Evolutionary conservation across 2,797 vertebrate species (phyloP).

Genomic region (Anolis apletophallus): DNA sequence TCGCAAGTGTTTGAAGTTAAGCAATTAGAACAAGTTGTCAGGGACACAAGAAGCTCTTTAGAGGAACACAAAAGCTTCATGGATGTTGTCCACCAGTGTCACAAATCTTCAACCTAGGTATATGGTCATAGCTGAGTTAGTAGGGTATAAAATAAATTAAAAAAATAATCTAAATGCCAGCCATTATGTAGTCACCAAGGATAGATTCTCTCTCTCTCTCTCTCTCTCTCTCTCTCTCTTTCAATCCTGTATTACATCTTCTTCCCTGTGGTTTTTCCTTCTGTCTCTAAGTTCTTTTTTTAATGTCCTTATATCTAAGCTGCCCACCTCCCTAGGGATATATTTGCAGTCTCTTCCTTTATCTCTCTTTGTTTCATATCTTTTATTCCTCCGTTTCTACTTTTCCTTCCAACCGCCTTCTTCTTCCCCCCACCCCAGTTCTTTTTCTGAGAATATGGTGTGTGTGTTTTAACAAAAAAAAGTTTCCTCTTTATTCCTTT

Average conservation of each 20-base stretch:
- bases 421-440: conserved; percentile 13
- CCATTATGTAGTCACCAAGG: conserved; percentile 66
- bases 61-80: conserved; percentile 71
- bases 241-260: conserved; percentile 68
- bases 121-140: conserved; percentile 72
- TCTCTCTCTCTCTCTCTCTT: conserved; percentile 29
- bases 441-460: fast-evolving
- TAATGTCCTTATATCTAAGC: conserved; percentile 66
- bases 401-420: conserved; percentile 11
- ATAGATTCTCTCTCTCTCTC: conserved; percentile 12
- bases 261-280: conserved; percentile 75
- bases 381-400: neutral
- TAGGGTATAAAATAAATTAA: conserved; percentile 64
- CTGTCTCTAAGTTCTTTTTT: conserved; percentile 66
- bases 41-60: conserved; percentile 78
- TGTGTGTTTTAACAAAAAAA: conserved; percentile 1
- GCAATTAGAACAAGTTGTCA: conserved; percentile 79
- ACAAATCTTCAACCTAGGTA: conserved; percentile 72
- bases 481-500: conserved; percentile 35
- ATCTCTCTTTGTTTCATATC: conserved; percentile 41
- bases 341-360: conserved; percentile 48
- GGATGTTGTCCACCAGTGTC: conserved; percentile 70
- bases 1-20: conserved; percentile 76
- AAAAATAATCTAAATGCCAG: conserved; percentile 62
- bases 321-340: conserved; percentile 50